Evolutionary conservation across 2,888 invertebrate species (phyloP), one percentile per base, ranked within the genome.

Genomic region (Ashinkailepas kermadecensis): DNA sequence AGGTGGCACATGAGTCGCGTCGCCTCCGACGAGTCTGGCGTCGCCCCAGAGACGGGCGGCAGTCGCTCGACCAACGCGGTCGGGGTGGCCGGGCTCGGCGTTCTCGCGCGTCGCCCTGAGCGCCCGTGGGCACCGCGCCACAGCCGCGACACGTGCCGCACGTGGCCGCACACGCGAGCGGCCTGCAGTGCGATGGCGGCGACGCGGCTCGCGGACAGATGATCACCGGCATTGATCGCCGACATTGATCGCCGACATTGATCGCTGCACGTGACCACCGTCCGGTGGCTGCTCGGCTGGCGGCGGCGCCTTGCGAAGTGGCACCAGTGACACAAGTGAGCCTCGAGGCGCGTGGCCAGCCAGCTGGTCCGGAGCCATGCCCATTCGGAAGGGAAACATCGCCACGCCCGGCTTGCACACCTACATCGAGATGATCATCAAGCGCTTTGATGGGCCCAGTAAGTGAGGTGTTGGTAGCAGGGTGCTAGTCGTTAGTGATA

Each of bases 391-490:
- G 57, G 78, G 78, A 12, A 78, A 78, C n/a, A 78, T 78, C 57
- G 21, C 78, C 9, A 9, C 56, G 57, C 78, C 78, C 9, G 78
- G 78, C 15, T n/a, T 57, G 7, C 78, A 78, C 78, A 78, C 78
- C 78, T 78, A 78, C n/a, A 78, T 78, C n/a, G 78, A 78, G 56
- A 78, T 78, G 78, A 23, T 78, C 56, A 78, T 78, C 78, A 78
- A 78, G 13, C 56, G 57, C 56, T 78, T 78, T 57, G 78, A 78
- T n/a, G 78, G 78, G 13, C 78, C 78, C 54, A 78, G 78, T 78
- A 15, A 78, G 78, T 57, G 11, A 39, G 39, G 39, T 39, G 39
- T 39, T 39, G 39, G 39, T 39, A 39, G 4, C 39, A 39, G 39
- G 39, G 39, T 39, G 39, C 39, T 39, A 39, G 39, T 39, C 39